Evolutionary conservation across 2,888 invertebrate species (phyloP), one percentile per base, ranked within the genome.

Genomic region (Sinhomidia bicolor): DNA sequence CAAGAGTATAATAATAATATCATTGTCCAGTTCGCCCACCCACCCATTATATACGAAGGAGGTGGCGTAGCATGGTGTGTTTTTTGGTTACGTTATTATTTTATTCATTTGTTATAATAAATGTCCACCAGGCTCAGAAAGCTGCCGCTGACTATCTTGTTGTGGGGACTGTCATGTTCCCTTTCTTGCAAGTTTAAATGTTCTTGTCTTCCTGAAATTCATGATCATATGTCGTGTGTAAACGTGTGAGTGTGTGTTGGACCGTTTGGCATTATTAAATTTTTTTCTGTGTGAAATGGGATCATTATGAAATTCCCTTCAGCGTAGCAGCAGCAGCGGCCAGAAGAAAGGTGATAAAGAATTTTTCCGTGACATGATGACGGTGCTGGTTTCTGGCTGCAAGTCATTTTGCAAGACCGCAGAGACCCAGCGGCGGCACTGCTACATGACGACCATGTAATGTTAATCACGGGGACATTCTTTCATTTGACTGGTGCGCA

Each of bases 21-120:
- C 47, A 23, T 41, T 41, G 47, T 26, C 0, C n/a, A 71, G 20
- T 10, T 6, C 0, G 20, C n/a, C 36, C 36, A 36, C 1, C 47
- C n/a, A n/a, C n/a, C n/a, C n/a, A n/a, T n/a, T n/a, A n/a, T n/a
- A n/a, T n/a, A n/a, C n/a, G n/a, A n/a, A n/a, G n/a, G n/a, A 14
- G 12, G 47, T 47, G 4, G 47, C 47, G 54, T 57, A 1, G 20
- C 17, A 10, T 47, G 1, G 23, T 5, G 36, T 36, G 36, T 36
- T 36, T 36, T 36, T 36, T 7, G 36, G 4, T 36, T 47, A 36
- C 44, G 9, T 51, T 41, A 9, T 76, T 29, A 54, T 54, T 79
- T 20, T 44, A 78, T 65, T 85, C 85, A 85, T 85, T 36, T 36
- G 1, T 85, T 68, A 65, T 26, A 79, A 79, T 79, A 65, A 78